Base-by-base conservation (phyloP, 2,113 vertebrate species). In the Cyanoderma ruficeps region DNA sequence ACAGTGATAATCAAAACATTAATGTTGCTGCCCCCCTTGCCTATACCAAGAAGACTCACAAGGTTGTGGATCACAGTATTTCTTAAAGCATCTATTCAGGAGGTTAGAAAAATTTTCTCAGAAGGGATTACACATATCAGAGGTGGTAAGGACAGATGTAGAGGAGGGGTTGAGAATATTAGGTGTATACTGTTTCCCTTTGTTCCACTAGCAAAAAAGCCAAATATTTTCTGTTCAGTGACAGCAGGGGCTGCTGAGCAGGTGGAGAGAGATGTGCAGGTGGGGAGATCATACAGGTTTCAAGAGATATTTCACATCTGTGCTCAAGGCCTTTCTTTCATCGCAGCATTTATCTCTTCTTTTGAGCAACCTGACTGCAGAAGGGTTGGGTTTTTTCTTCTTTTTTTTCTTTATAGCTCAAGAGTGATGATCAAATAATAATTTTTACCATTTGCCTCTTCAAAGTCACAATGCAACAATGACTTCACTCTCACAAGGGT, bases 261-360 rank as follows among this genome's bases (percentile, higher is more conserved):
- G 90, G 92, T 97, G 92, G 87, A 96, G 85, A 93, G 50, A 90
- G 79, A 93, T 60, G 42, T 88, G 93, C 96, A 96, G 96, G 94
- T 96, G 95, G 94, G 56, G 35, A 93, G 55, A 92, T 96, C 87
- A 95, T 79, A 93, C 63, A 80, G 71, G 85, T 96, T 94, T 94
- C 63, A 80, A 93, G 87, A 95, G 63, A 20, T 6, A 80, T 72
- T 94, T 87, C 82, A 94, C 93, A 96, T 96, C 94, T 96, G 95
- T 47, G 20, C 47, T 83, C 67, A 90, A 90, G 90, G 63, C 50
- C 81, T 79, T 57, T 79, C 70, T 92, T 87, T 96, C 92, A 88
- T 90, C 71, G 1, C 30, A 60, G 52, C 12, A 44, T 93, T 94
- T 77, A 88, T 97, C 87, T 94, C 82, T 90, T 71, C 28, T 83